Evolutionary conservation across 2,797 vertebrate genomes (phyloP).

Genomic region (Avahi laniger): DNA sequence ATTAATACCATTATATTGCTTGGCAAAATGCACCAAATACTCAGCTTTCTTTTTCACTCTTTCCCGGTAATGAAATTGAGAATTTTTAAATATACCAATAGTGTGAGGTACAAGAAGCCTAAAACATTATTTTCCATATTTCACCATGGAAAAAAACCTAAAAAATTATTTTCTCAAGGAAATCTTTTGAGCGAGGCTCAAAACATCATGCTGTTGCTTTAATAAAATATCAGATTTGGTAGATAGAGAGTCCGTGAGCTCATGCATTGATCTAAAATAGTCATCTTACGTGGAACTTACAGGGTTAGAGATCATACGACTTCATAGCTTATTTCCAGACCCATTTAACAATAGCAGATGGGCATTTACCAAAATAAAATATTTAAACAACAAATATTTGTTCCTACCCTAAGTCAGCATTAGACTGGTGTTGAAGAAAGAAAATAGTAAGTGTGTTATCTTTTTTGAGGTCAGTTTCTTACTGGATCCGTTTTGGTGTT

Average conservation of each 20-base stretch:
- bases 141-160: neutral
- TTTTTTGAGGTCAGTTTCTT: neutral
- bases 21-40: neutral
- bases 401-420: neutral
- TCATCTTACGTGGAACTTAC: neutral
- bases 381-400: neutral
- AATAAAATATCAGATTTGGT: neutral
- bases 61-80: neutral
- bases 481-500: neutral
- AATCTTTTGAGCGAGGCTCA: neutral
- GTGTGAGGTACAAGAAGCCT: neutral
- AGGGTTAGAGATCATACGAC: neutral
- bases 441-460: neutral
- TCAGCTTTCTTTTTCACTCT: neutral
- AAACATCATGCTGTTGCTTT: neutral
- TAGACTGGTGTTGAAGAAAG: neutral
- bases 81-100: neutral
- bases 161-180: neutral
- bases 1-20: neutral
- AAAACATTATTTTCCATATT: neutral
- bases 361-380: neutral
- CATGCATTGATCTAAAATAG: neutral
- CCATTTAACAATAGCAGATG: neutral
- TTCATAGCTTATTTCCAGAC: conserved; percentile 3
- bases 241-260: neutral